Base-by-base conservation (phyloP, 2,113 vertebrate species). In the Jacana jacana region DNA sequence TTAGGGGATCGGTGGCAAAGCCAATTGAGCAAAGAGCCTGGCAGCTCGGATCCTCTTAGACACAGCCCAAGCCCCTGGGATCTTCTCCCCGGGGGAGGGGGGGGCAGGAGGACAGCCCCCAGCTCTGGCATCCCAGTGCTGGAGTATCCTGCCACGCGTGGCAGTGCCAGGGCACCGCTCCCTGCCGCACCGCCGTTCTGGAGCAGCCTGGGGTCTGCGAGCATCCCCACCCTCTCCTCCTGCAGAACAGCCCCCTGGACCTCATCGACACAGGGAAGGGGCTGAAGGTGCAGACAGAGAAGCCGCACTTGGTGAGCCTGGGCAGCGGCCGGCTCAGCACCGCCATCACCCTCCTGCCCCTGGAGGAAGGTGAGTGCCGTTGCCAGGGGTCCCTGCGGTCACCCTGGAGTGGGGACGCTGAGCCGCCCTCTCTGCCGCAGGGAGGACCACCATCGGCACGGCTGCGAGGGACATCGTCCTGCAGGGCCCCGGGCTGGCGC, bases 261-360 rank as follows among this genome's bases (percentile, higher is more conserved):
- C 97, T 99, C 91, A 99, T 99, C 1, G 99, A 99, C 96, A 99
- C 98, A 0, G 99, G 99, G 84, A 99, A 99, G 95, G 98, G 99
- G 24, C 96, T 99, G 80, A 99, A 99, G 91, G 98, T 99, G 90
- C 99, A 99, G 89, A 98, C 99, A 0, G 99, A 99, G 96, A 99
- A 99, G 91, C 98, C 99, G 7, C 99, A 99, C 88, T 97, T 99
- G 97, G 99, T 99, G 86, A 99, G 99, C 97, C 96, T 99, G 93
- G 99, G 99, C 96, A 99, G 99, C 10, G 99, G 99, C 30, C 98
- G 99, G 13, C 98, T 99, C 86, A 99, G 99, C 97, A 99, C 99
- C 0, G 99, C 99, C 30, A 98, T 99, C 97, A 99, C 99, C 4
- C 97, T 99, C 54, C 98, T 99, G 84, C 99, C 99, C 0, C 97